Percentiles rank a stretch among this genome's conserved stretches.
Conservation (phyloP, 2,888 invertebrate genomes). For the Pseudanteris insignis region DNA sequence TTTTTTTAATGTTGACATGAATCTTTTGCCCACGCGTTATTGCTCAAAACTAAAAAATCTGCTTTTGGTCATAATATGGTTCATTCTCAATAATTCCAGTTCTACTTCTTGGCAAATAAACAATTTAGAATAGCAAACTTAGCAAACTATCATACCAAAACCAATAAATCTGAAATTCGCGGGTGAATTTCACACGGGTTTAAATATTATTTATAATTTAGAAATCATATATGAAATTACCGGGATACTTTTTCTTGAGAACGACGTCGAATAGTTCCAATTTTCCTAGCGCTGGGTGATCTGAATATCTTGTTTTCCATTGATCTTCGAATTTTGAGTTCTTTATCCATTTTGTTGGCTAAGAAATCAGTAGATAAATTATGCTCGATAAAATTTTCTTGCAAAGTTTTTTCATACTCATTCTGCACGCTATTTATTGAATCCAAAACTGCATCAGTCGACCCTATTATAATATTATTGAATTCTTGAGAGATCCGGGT, state of each 20-base stretch:
- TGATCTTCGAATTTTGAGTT: conserved; percentile 78
- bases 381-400: conserved; percentile 73
- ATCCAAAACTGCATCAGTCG: conserved; percentile 60
- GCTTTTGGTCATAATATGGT: no score
- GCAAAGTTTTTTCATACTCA: conserved; percentile 78
- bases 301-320: conserved; percentile 77
- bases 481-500: conserved; percentile 74
- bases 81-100: no score
- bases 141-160: no score
- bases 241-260: conserved; percentile 71
- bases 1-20: no score
- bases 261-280: conserved; percentile 77
- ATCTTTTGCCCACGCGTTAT: no score
- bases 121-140: no score
- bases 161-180: no score
- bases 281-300: conserved; percentile 84
- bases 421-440: conserved; percentile 75
- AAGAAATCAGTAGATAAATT: conserved; percentile 76
- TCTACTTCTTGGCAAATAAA: no score
- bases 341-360: conserved; percentile 76
- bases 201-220: conserved; percentile 6
- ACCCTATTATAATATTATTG: conserved; percentile 56
- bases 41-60: no score
- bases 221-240: conserved; percentile 46
- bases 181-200: no score